A percentile compares a stretch with the other conserved stretches of the same genome.
Evolutionary conservation across 2,888 invertebrate species (phyloP).

Genomic region (Parasteatoda lunata): DNA sequence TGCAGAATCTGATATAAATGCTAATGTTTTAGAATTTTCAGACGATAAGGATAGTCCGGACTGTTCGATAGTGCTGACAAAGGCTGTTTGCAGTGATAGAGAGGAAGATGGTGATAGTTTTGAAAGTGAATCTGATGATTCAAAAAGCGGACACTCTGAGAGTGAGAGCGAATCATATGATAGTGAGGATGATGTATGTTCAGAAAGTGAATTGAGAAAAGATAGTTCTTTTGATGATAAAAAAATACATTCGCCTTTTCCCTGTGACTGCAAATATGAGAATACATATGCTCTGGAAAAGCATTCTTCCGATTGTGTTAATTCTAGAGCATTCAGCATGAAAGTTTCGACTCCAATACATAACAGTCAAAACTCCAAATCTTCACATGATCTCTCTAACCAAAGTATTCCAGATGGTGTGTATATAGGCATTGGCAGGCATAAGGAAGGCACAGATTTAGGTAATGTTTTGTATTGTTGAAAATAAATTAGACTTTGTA

Average conservation of each 20-base stretch:
- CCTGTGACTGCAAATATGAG: neutral
- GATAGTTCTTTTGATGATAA: neutral
- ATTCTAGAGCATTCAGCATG: neutral
- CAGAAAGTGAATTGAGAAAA: neutral
- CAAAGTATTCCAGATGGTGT: constrained; percentile 73
- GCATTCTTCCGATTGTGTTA: constrained; percentile 12
- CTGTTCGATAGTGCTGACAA: neutral
- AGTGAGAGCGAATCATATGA: constrained; percentile 3
- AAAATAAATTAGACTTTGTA: no score
- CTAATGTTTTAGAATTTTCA: constrained; percentile 30
- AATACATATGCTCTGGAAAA: neutral
- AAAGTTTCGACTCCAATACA: constrained; percentile 45
- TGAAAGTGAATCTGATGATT: constrained; percentile 19
- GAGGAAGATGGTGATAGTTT: constrained; percentile 6
- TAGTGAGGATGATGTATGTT: neutral
- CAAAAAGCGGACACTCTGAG: constrained; percentile 15
- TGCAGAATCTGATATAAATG: constrained; percentile 60
- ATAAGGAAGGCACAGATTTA: constrained; percentile 74
- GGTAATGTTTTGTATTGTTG: constrained; percentile 63
- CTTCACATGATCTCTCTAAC: constrained; percentile 40
- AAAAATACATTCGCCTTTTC: neutral
- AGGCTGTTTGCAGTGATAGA: neutral
- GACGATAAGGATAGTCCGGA: constrained; percentile 12
- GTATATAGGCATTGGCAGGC: constrained; percentile 74
- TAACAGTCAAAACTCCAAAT: constrained; percentile 7